Evolutionary conservation across 2,797 vertebrate species (phyloP).

Genomic region (Sebastes kiyomatsui): DNA sequence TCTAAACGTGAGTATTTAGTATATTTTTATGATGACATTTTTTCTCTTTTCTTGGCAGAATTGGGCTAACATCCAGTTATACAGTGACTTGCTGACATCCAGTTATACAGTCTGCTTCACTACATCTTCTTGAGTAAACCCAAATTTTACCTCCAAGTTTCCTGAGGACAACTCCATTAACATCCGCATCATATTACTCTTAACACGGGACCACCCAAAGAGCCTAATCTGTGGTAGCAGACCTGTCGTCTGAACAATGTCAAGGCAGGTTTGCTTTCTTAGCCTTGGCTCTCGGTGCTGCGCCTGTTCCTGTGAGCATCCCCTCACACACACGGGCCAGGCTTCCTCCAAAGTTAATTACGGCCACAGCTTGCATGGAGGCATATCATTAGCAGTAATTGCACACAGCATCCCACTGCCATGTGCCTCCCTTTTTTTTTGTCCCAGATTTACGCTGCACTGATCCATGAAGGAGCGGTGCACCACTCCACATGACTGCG

Average conservation of each 20-base stretch:
- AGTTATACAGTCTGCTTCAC: background rate
- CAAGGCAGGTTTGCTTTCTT: slow-evolving; percentile 58
- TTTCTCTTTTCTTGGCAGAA: background rate
- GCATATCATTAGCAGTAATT: slow-evolving; percentile 78
- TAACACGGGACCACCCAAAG: slow-evolving; percentile 61
- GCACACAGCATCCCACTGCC: slow-evolving; percentile 67
- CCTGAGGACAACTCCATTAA: slow-evolving; percentile 27
- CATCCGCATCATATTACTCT: slow-evolving; percentile 47
- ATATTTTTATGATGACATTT: background rate
- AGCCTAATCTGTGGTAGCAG: slow-evolving; percentile 53
- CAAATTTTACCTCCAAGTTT: slow-evolving; percentile 7
- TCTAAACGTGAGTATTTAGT: background rate
- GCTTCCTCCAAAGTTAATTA: slow-evolving; percentile 72
- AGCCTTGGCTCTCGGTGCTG: slow-evolving; percentile 32
- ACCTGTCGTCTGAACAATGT: slow-evolving; percentile 51
- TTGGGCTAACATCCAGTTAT: background rate
- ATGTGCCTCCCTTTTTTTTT: slow-evolving; percentile 52
- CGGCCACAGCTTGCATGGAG: slow-evolving; percentile 73
- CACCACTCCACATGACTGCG: background rate
- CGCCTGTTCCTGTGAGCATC: slow-evolving; percentile 43
- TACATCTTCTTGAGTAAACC: slow-evolving; percentile 1
- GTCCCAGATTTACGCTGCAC: slow-evolving; percentile 62
- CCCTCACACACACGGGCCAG: slow-evolving; percentile 35
- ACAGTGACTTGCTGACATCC: slow-evolving; percentile 3
- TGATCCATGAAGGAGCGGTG: slow-evolving; percentile 55